Evolutionary conservation across 92 coral and sea anemone species (phyloP), one percentile per base, ranked within the genome.

Genomic region (Galaxea fascicularis): DNA sequence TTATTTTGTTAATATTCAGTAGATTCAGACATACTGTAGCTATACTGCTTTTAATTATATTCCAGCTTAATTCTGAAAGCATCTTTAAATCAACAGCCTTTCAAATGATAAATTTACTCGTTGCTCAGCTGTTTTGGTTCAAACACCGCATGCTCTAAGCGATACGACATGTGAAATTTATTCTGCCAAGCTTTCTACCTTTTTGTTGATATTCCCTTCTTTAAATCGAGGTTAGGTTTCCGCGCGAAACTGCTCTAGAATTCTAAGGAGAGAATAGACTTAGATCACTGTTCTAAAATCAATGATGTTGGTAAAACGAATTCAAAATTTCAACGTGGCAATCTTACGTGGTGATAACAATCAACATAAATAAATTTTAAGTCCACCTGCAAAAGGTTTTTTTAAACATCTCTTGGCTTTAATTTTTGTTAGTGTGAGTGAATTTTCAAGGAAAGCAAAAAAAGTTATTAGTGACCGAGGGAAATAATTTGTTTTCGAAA

Each of bases 241-340:
- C 17, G 9, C 35, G 45, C 25, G 2, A 25, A 12, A 21, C 24
- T 63, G 13, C 12, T 0, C 27, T 63, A 17, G 10, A 16, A 15
- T 28, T 65, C n/a, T 11, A 35, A 14, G 72, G 60, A 49, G 45
- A 28, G 25, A 25, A 10, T 51, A 5, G 20, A 15, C 25, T 22
- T 47, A 0, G 17, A 18, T 26, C 44, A 73, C 24, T 51, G 14
- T 45, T 21, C 15, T 14, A 13, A 63, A 63, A 11, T 66, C n/a
- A 0, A 66, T 18, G n/a, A 13, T 20, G 28, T 22, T 24, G 4
- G 79, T n/a, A 29, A 27, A 30, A 4, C 4, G 16, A 39, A 70
- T 70, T 17, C 28, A 39, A 64, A 21, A n/a, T 44, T 71, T 47
- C 31, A 12, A 79, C 63, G 65, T 79, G 74, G 84, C 84, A 47